Base-by-base conservation (phyloP, 1,140 invertebrate genomes). In the Drosophila melanica region DNA sequence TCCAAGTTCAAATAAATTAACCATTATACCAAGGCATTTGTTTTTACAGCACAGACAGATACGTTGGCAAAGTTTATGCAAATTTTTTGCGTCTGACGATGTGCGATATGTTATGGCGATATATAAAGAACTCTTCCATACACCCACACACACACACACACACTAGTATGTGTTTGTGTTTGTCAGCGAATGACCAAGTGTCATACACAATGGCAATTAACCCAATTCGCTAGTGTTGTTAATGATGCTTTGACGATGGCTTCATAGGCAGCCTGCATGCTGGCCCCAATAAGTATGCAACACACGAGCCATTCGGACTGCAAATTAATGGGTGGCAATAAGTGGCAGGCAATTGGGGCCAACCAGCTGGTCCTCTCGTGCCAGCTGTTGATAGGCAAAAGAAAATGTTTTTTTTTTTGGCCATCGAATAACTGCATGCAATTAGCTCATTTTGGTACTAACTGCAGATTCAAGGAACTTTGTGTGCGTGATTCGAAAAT, bases 171-270 rank as follows among this genome's bases (percentile, higher is more conserved):
- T 9, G 20, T 16, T n/a, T n/a, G 47, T 35, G 3, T 67, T 54
- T 48, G 55, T 9, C 0, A 3, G 58, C 60, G 65, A 85, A 81
- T 78, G 74, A 59, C 58, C 42, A 64, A 86, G 51, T 65, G 81
- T 44, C 81, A 68, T 69, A 86, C 82, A 86, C 74, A 77, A 71
- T 50, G 58, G 82, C 62, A 86, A 85, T 86, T 85, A 85, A 86
- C 81, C 81, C 81, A 86, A 86, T 86, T 85, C 69, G 53, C 54
- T 67, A 59, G 48, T 59, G 45, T 63, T 79, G 80, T 72, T 84
- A 75, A 74, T 81, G 77, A 30, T 44, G 42, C 39, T 62, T 55
- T 66, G 69, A 77, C 77, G 76, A 84, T 79, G 72, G 55, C 63
- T 53, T 71, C 65, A 72, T 60, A 10, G 20, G 6, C 42, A 6